Evolutionary conservation across 92 coral and sea anemone genomes (phyloP), one percentile per base, ranked within the genome.

Genomic region (Porites evermanni): DNA sequence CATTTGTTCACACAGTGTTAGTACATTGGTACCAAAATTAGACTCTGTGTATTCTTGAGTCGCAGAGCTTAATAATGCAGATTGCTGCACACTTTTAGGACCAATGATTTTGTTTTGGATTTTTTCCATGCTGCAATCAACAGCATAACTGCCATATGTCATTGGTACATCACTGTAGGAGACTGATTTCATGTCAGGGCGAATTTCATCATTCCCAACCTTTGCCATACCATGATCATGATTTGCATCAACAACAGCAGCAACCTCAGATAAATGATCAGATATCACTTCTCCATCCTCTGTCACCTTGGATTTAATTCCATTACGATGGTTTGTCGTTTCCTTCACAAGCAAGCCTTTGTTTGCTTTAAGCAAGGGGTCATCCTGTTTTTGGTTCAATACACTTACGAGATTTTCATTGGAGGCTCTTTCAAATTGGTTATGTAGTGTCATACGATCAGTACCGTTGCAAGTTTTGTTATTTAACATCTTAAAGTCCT

Each of bases 401-500:
- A 14, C 70, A 20, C 12, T 38, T 21, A 6, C 64, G n/a, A 1
- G 7, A 19, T 58, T 81, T 38, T 14, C 12, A 19, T 10, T 13
- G 21, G 58, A 66, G 2, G 47, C 21, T 72, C 56, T 13, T 5
- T 24, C 9, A 0, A 13, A 68, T 32, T 79, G 56, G 23, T 71
- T 61, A 12, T 29, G 67, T 2, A 10, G 20, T 59, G 38, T 24
- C 21, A 56, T 47, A 64, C 18, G 14, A 61, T 1, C 26, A 71
- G 32, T 17, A 23, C 67, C 75, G 17, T 7, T 9, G 47, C 65
- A 38, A 20, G 85, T 69, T 56, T 87, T 61, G 68, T 70, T 24
- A 1, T 63, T 17, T 52, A 11, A 52, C 18, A 67, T 1, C 16
- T 29, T 32, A 21, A 52, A 84, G 17, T 2, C 71, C 1, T 71